Base-by-base conservation (phyloP, 2,113 vertebrate species). In the Catagonus wagneri region DNA sequence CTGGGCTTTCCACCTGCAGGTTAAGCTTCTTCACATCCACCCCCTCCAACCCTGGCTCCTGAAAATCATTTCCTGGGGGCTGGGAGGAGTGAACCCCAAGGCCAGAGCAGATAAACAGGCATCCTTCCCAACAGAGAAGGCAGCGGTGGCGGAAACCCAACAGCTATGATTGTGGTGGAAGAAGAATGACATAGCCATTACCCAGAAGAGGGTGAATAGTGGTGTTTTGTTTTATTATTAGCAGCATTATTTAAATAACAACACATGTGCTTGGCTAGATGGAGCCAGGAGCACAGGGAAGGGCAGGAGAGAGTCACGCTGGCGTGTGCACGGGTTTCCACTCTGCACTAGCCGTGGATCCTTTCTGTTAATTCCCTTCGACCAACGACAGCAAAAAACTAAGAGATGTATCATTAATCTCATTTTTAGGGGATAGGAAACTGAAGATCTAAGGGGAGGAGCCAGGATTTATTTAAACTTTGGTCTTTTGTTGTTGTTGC, bases 251-350 rank as follows among this genome's bases (percentile, higher is more conserved):
- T 94, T 72, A 74, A 39, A 65, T 27, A 75, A 60, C 7, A 32
- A 7, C 84, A 52, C 76, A 20, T 2, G 52, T 19, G 20, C 50
- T 10, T 1, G 32, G 14, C 23, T 56, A 72, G n/a, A 56, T 1
- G 29, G 29, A 39, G 34, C 13, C 52, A 0, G 0, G 1, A 50
- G 39, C 13, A 2, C 2, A 1, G 65, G 52, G 19, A 61, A 9
- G 58, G 13, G 6, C 25, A 0, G 14, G 89, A 22, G 10, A 60
- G 44, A 6, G 2, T 32, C 39, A 50, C 32, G 0, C 7, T 0
- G 2, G 3, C 50, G 0, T 0, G 6, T 0, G 2, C 29, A 0
- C 0, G 2, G 29, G 7, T 39, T 63, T 25, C 7, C 5, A 3
- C 50, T 50, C 5, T 0, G 0, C 3, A 0, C 52, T 7, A 2